Percentiles rank a stretch among this genome's conserved stretches.
Conservation (phyloP, 2,113 vertebrate species). For the Dicentrarchus labrax region DNA sequence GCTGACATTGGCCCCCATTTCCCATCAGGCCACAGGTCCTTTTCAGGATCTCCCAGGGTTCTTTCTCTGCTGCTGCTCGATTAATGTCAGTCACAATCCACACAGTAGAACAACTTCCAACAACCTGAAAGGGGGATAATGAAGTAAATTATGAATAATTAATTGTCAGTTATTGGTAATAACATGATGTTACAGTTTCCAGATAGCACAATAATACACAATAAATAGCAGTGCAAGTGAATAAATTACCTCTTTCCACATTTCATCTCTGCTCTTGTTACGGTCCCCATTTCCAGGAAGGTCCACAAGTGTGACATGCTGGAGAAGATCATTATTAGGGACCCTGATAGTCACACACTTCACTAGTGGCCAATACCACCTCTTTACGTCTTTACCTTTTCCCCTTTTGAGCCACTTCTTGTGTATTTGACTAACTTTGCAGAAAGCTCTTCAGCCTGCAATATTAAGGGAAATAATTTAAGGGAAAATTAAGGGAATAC, state of each 20-base stretch:
- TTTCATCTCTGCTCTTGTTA: constrained; percentile 66
- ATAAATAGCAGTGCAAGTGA: not conserved
- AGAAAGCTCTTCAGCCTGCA: constrained; percentile 58
- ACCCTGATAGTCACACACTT: constrained; percentile 70
- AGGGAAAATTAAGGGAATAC: no score
- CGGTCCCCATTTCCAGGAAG: constrained; percentile 73
- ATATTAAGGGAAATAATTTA: not conserved
- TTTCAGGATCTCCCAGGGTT: constrained; percentile 63
- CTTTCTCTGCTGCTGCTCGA: constrained; percentile 55
- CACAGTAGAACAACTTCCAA: constrained; percentile 65
- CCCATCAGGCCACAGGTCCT: constrained; percentile 35
- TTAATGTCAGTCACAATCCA: constrained; percentile 69
- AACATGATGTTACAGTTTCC: not conserved
- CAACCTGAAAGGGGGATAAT: constrained; percentile 34
- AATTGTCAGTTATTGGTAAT: not conserved
- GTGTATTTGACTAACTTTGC: constrained; percentile 35
- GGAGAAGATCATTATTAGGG: constrained; percentile 38
- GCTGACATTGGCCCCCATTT: constrained; percentile 64
- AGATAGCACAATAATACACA: not conserved
- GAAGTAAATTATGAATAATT: not conserved
- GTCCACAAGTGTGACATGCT: constrained; percentile 68
- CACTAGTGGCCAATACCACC: constrained; percentile 69
- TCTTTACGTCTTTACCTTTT: not conserved
- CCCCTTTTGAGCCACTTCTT: constrained; percentile 14
- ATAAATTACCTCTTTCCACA: constrained; percentile 65